Evolutionary conservation across 1,140 invertebrate genomes (phyloP), one percentile per base, ranked within the genome.

Genomic region (Bombyx mandarina): DNA sequence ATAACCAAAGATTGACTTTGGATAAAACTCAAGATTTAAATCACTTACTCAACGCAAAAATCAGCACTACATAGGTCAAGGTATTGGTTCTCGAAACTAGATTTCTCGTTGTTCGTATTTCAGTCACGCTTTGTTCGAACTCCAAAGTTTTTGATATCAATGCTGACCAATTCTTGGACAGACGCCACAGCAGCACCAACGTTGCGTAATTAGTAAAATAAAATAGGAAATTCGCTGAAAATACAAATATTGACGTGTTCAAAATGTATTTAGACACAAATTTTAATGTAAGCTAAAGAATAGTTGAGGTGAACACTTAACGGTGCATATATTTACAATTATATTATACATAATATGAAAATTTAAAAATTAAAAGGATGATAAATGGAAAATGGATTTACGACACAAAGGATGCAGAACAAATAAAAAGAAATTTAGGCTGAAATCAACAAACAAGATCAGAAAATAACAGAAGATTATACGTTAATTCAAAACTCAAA

Each of bases 211-310:
- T 47, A 10, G 52, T 65, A 18, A 42, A 6, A 18, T 62, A 58
- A 51, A 65, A 67, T 43, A 65, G 10, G 2, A 60, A 45, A 3
- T 58, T 48, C 42, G 59, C 63, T 65, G 59, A n/a, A 58, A 56
- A 45, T 54, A 51, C 35, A 50, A 8, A 50, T 6, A 50, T 1
- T 18, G 12, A 18, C 12, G 12, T 18, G 12, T 18, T 18, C 1
- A 35, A 3, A 5, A 35, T 35, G 26, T 35, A 35, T 35, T 35
- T 35, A 35, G 26, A 35, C 26, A 35, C 26, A 35, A 5, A 35
- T 35, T 35, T 35, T 35, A 35, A 18, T 18, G 12, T 18, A 18
- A 18, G 12, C 12, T 18, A 18, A 18, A 18, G 12, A 18, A 18
- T 18, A 18, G 12, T 18, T 18, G 12, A 18, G 12, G 12, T 18